Evolutionary conservation across 53 echinoderm and acorn worm species (phyloP), one percentile per base, ranked within the genome.

Genomic region (Actinopyga echinites): DNA sequence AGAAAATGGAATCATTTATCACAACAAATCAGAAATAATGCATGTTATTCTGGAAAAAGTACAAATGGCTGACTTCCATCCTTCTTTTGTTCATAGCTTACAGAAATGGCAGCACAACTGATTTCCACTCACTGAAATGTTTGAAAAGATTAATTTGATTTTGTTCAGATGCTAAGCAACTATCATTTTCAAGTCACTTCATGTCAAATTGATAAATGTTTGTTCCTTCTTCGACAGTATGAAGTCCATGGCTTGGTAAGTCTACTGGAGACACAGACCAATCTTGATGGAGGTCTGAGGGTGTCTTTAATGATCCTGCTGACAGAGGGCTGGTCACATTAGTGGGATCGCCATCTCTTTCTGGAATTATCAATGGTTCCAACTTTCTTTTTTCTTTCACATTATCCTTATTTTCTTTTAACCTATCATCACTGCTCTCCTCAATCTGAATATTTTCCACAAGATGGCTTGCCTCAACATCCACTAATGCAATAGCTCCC

Each of bases 221-320:
- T 3, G 56, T 30, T 77, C 54, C 77, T 43, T 77, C 77, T 30
- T 53, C 21, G 33, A 77, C 54, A 8, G 56, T 77, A 32, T 28
- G 9, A 11, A 77, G 56, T 17, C 49, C 49, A 13, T 49, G 49
- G 17, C 49, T 49, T 32, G 54, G 30, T 6, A 32, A 32, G 32
- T 49, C 77, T 49, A 56, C 56, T 13, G 77, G 77, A 12, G 77
- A 77, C 21, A 77, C 34, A 5, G 77, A 77, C 77, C 77, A 77
- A 17, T 77, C 77, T 25, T 33, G 25, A 15, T 55, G 54, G 13
- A 80, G 81, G n/a, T 80, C 81, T 38, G 81, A 60, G 1, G 81
- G 81, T n/a, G 81, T 80, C 29, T 62, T 62, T 40, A 80, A 38
- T n/a, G 81, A 80, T 17, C 81, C 81, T 6, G 42, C 26, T 23